Conservation (phyloP, 2,888 invertebrate genomes). For the Lucinisca nassula region DNA sequence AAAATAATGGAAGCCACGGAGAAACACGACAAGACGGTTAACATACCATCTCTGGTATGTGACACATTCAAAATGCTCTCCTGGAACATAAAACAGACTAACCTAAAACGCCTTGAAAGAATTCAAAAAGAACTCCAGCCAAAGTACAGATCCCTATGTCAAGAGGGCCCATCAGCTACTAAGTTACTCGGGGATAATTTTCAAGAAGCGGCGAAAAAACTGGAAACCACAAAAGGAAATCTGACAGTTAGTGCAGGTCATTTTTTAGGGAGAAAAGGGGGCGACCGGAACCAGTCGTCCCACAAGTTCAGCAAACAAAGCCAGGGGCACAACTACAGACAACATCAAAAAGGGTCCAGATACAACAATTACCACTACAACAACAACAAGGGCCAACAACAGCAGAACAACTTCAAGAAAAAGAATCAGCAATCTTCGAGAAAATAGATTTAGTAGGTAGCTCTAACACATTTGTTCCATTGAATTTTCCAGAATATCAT, state of each 20-base stretch:
- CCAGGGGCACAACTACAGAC: not conserved
- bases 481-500: not conserved
- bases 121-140: constrained; percentile 19
- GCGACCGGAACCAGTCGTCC: not conserved
- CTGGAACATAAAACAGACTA: not conserved
- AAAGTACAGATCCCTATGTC: constrained; percentile 18
- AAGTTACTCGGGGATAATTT: constrained; percentile 31
- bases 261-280: constrained; percentile 30
- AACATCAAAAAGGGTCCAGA: not conserved
- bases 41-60: not conserved
- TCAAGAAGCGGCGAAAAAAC: constrained; percentile 11
- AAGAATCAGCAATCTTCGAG: not conserved
- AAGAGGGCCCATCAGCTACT: not conserved
- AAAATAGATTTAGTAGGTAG: constrained; percentile 2
- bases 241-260: not conserved
- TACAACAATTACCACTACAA: not conserved
- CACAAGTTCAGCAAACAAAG: constrained; percentile 4
- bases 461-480: not conserved
- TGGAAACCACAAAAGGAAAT: constrained; percentile 14
- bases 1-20: not conserved
- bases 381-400: not conserved
- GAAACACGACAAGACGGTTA: not conserved
- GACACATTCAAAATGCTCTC: constrained; percentile 39
- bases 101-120: not conserved
- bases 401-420: not conserved